A percentile compares a stretch with the other conserved stretches of the same genome.
These are phyloP conservation scores for Scaptomyza polygonia DNA, from an alignment of 2,888 invertebrate genomes.

Conservation along the genomic window DNA sequence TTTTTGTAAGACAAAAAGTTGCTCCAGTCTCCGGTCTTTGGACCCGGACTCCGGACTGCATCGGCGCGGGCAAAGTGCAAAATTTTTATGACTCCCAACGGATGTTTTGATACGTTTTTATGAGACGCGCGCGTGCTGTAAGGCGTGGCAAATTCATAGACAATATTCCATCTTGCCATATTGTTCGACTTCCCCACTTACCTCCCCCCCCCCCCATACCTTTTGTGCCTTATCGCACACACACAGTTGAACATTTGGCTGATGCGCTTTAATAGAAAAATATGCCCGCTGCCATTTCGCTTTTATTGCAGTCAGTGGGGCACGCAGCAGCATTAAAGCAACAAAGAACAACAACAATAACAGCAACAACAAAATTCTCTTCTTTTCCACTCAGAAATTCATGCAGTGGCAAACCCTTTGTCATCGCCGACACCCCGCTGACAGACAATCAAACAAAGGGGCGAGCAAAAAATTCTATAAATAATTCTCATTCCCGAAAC, in stretches of 20 bases:
- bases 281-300: constrained; percentile 53
- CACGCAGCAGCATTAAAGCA: constrained; percentile 26
- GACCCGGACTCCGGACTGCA: constrained; percentile 19
- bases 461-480: too few relatives aligned
- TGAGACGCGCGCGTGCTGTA: constrained; percentile 79
- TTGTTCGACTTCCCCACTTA: not conserved
- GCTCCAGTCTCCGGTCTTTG: not conserved
- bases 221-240: constrained; percentile 49
- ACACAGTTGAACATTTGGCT: constrained; percentile 42
- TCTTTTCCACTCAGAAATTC: not conserved
- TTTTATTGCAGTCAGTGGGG: constrained; percentile 60
- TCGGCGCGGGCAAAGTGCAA: constrained; percentile 71
- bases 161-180: constrained; percentile 33
- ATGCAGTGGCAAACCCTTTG: constrained; percentile 30
- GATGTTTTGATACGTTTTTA: constrained; percentile 81
- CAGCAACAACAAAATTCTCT: too few relatives aligned
- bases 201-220: not conserved
- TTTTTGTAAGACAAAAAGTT: constrained; percentile 31
- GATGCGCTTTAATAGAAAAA: constrained; percentile 73
- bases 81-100: constrained; percentile 79
- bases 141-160: constrained; percentile 62
- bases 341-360: not conserved
- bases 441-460: constrained; percentile 14
- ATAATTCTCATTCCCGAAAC: too few relatives aligned
- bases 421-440: not conserved